Evolutionary conservation across 2,888 invertebrate species (phyloP).

Genomic region (Eulithis prunata): DNA sequence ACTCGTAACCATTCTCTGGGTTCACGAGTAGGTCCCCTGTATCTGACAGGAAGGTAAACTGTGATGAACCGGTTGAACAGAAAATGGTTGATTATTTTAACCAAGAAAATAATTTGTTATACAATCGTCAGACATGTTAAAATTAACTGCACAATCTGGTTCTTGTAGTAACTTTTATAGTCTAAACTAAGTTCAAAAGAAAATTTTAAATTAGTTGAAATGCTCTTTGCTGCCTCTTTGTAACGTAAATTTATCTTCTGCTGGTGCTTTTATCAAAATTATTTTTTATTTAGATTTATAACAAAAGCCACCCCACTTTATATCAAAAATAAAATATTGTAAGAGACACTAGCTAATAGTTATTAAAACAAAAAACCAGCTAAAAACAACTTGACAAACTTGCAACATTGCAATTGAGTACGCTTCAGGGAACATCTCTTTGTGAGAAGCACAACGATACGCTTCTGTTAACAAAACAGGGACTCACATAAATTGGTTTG

Average conservation of each 20-base stretch:
- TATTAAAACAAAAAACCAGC: slow-evolving; percentile 4
- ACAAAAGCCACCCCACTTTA: not conserved
- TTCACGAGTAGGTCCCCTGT: slow-evolving; percentile 77
- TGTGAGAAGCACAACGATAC: not conserved
- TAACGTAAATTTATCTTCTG: too few species aligned
- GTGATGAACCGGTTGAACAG: not conserved
- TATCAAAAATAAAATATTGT: too few species aligned
- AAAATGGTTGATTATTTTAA: not conserved
- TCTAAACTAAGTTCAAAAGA: too few species aligned
- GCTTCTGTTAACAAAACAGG: slow-evolving; percentile 7
- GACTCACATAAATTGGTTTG: slow-evolving; percentile 15
- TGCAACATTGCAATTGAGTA: slow-evolving; percentile 2
- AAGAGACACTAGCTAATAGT: not conserved
- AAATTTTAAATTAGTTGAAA: too few species aligned
- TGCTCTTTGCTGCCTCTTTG: too few species aligned
- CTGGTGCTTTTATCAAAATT: too few species aligned
- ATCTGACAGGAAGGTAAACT: slow-evolving; percentile 53
- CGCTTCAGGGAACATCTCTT: not conserved
- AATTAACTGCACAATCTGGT: too few species aligned
- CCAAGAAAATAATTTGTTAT: too few species aligned
- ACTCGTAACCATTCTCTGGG: slow-evolving; percentile 75
- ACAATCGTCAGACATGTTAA: too few species aligned
- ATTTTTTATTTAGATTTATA: too few species aligned
- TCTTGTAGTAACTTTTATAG: too few species aligned
- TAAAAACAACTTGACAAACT: slow-evolving; percentile 1